phyloP scores from a whole-genome alignment of 2,113 vertebrate genomes.

The Pachyramphus minor region DNA sequence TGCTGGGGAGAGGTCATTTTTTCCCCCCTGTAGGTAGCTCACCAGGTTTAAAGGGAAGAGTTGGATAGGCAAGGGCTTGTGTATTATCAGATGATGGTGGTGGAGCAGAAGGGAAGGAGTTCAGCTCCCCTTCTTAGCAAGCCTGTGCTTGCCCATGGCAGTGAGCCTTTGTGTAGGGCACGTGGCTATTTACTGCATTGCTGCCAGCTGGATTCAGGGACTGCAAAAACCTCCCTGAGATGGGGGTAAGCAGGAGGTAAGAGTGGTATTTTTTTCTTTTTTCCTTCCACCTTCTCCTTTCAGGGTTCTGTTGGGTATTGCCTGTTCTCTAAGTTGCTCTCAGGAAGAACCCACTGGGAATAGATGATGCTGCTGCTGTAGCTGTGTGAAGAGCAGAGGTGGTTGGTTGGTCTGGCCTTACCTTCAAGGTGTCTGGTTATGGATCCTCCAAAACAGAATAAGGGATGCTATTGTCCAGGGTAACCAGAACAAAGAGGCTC shows the following conservation, averaged over 20 bases:
- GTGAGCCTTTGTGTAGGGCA: not conserved
- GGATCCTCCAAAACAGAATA: not conserved
- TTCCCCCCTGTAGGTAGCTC: rapidly evolving
- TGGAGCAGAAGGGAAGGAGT: not conserved
- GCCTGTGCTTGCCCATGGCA: not conserved
- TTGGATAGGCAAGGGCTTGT: rapidly evolving
- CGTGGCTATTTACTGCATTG: not conserved
- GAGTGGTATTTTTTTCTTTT: not conserved
- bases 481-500: not conserved
- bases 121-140: not conserved
- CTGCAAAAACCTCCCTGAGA: not conserved
- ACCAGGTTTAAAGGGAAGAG: not conserved
- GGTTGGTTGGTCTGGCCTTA: not conserved
- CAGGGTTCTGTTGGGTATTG: rapidly evolving
- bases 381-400: not conserved
- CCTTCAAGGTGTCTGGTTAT: not conserved
- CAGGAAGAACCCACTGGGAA: not conserved
- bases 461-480: not conserved
- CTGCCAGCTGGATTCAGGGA: not conserved
- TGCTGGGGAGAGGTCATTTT: not conserved
- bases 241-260: not conserved
- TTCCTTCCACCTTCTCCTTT: rapidly evolving
- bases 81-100: no score
- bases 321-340: not conserved
- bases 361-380: not conserved